Evolutionary conservation across 2,888 invertebrate genomes (phyloP).

Genomic region (Fabriciana adippe): DNA sequence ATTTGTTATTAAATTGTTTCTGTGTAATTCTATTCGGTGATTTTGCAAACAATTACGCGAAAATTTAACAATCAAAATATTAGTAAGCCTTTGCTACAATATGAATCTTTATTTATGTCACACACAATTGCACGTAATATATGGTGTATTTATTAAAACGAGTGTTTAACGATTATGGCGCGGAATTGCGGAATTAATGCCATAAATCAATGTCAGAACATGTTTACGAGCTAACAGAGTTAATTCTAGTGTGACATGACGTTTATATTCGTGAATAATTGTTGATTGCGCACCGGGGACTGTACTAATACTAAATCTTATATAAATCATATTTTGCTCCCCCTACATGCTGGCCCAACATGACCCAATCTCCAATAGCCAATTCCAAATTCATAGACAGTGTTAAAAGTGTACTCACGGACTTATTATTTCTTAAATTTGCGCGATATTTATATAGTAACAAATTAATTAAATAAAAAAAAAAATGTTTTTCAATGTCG

Average conservation of each 20-base stretch:
- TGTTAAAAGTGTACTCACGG: neutral
- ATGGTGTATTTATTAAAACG: slow-evolving; percentile 57
- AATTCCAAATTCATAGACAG: neutral
- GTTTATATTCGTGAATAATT: slow-evolving; percentile 80
- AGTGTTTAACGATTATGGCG: slow-evolving; percentile 68
- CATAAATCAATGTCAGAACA: slow-evolving; percentile 78
- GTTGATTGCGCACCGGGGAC: slow-evolving; percentile 62
- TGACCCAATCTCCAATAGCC: neutral
- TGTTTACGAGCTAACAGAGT: slow-evolving; percentile 82
- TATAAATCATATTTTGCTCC: slow-evolving; percentile 29
- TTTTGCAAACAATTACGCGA: slow-evolving; percentile 9
- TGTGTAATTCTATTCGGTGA: too few species aligned
- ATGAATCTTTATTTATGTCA: slow-evolving; percentile 32
- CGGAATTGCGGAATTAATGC: slow-evolving; percentile 71
- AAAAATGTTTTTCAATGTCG: too few species aligned
- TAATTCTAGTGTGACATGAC: slow-evolving; percentile 78
- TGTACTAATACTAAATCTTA: slow-evolving; percentile 33
- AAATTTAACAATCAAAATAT: slow-evolving; percentile 21
- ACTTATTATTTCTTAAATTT: too few species aligned
- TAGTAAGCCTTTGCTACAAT: slow-evolving; percentile 28
- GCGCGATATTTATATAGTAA: too few species aligned
- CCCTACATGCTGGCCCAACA: slow-evolving; percentile 7
- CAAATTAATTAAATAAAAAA: too few species aligned
- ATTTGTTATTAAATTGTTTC: too few species aligned
- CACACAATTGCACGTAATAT: slow-evolving; percentile 36